phyloP scores from a whole-genome alignment of 2,113 vertebrate genomes.

The Murina feae region DNA sequence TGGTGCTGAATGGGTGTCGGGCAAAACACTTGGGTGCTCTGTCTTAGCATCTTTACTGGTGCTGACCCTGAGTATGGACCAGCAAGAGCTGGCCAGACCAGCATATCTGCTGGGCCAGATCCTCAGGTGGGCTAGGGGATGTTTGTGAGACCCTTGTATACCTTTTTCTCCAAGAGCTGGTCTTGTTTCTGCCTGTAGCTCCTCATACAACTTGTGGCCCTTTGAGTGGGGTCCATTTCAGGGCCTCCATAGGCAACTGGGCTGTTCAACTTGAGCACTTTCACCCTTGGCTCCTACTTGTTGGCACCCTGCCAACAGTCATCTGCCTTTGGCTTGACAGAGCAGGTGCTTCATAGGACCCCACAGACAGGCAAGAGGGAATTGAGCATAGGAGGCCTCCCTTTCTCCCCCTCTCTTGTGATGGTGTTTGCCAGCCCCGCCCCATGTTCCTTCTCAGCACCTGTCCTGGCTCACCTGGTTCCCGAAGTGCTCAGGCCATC shows the following conservation, averaged over 20 bases:
- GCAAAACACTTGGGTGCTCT: neutral
- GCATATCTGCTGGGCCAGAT: neutral
- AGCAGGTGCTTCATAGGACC: neutral
- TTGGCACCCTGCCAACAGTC: neutral
- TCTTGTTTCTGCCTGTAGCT: neutral
- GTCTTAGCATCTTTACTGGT: neutral
- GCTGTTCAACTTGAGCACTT: neutral
- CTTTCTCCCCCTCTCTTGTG: neutral
- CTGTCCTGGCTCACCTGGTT: neutral
- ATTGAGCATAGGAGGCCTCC: neutral
- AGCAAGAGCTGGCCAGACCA: neutral
- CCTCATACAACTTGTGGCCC: neutral
- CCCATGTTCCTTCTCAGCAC: neutral
- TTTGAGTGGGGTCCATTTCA: neutral
- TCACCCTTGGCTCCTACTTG: neutral
- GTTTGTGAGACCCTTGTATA: neutral
- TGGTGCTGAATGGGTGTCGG: neutral
- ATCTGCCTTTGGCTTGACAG: neutral
- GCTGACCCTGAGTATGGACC: neutral
- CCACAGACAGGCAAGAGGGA: neutral
- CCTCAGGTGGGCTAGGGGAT: neutral
- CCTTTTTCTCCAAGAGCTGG: neutral
- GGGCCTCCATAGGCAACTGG: neutral
- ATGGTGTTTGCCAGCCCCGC: neutral
- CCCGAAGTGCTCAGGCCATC: neutral